phyloP scores from a whole-genome alignment of 2,113 vertebrate species.

The Typhlomys cinereus region DNA sequence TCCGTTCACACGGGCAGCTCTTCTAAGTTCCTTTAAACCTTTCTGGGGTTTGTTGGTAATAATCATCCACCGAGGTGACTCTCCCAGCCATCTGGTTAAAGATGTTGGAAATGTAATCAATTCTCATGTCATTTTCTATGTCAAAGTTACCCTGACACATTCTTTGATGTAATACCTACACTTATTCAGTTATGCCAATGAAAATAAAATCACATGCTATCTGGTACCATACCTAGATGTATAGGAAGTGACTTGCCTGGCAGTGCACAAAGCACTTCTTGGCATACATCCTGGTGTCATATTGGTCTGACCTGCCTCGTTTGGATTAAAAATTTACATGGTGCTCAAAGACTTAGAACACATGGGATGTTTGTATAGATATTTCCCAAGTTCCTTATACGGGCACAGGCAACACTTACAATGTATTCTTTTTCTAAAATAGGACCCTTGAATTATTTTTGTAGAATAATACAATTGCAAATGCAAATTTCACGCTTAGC shows the following conservation, averaged over 20 bases:
- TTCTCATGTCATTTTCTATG: background rate
- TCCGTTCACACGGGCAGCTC: background rate
- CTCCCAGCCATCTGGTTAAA: slow-evolving; percentile 25
- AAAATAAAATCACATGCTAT: background rate
- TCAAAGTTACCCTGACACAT: background rate
- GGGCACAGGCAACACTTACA: background rate
- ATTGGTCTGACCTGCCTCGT: too few relatives aligned
- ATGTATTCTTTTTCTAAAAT: background rate
- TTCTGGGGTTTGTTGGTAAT: background rate
- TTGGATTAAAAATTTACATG: background rate
- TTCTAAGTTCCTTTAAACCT: slow-evolving; percentile 16
- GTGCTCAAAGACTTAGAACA: background rate
- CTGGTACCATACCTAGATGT: background rate
- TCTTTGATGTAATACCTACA: background rate
- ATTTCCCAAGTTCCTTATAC: background rate
- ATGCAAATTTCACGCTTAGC: background rate
- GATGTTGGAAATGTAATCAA: background rate
- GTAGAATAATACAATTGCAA: background rate
- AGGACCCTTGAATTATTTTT: background rate
- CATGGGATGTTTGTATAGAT: background rate
- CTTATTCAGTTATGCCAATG: background rate
- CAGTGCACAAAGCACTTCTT: background rate
- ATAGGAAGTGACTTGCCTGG: background rate
- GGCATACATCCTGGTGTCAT: background rate
- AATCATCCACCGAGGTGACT: slow-evolving; percentile 47